phyloP scores from a whole-genome alignment of 2,797 vertebrate species.

The Melanogrammus aeglefinus region DNA sequence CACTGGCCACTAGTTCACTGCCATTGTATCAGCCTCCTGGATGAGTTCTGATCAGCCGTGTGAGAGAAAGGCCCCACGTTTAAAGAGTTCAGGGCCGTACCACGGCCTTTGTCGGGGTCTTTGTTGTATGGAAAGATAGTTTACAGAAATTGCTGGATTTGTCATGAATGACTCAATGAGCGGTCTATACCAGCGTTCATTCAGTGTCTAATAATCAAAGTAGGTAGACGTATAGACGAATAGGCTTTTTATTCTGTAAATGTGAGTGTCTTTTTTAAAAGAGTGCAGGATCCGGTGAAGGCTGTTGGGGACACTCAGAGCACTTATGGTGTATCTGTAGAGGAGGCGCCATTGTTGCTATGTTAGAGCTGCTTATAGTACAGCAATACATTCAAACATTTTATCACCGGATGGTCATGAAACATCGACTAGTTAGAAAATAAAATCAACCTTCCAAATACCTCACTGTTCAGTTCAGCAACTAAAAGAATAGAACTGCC shows the following conservation, averaged over 20 bases:
- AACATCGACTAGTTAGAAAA: background rate
- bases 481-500: too few species aligned
- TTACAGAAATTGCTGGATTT: background rate
- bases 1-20: slow-evolving; percentile 16
- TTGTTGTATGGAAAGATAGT: background rate
- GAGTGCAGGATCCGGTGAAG: background rate
- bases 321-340: background rate
- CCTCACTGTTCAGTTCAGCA: too few species aligned
- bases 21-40: background rate
- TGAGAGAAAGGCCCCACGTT: background rate
- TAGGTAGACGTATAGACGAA: background rate
- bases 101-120: background rate
- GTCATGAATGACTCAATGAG: background rate
- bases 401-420: background rate
- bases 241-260: background rate
- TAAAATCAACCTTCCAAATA: background rate
- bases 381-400: background rate
- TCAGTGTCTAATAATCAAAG: background rate
- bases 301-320: background rate
- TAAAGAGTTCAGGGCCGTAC: background rate
- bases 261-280: background rate
- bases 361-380: background rate
- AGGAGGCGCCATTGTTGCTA: too few species aligned
- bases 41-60: background rate
- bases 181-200: background rate